Evolutionary conservation across 2,113 vertebrate species (phyloP), one percentile per base, ranked within the genome.

Genomic region (Syngnathus typhle): DNA sequence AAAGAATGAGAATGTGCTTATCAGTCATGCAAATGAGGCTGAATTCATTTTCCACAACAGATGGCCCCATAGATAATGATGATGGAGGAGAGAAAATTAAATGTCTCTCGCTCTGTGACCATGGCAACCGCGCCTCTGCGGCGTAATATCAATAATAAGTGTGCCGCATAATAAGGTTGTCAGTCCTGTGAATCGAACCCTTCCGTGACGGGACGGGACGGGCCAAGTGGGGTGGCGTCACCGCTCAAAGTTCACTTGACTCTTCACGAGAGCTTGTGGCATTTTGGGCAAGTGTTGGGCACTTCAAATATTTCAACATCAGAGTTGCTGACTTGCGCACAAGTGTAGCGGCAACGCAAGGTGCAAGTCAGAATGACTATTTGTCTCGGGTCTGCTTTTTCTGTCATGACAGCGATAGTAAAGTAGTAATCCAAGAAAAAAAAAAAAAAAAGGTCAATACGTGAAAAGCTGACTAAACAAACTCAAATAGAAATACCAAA

Each of bases 41-140:
- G 96, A 98, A 99, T 99, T 99, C 96, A 99, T 99, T 98, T 98
- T 99, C 95, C 96, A 99, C 96, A 99, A 98, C 96, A 99, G 96
- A 99, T 99, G 96, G 96, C 96, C 96, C 95, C 96, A 97, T 98
- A 98, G 96, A 99, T 99, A 99, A 98, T 98, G 96, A 99, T 98
- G 96, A 99, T 98, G 95, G 96, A 97, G 95, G 95, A 98, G 95
- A 98, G 95, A 98, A 99, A 98, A 99, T 99, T 97, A 96, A 98
- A 98, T 96, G 96, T 98, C 95, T 98, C 95, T 96, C 88, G 94
- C 94, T 93, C 90, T 93, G 96, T 98, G 95, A 93, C 93, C 95
- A 99, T 99, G 95, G 96, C 95, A 99, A 99, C 96, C 91, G 82
- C 90, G 93, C 93, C 93, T 89, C 86, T 85, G 84, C 93, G 92